Conservation (phyloP, 35 echinoderm and acorn worm species). For the Ophioderma brevispina region DNA sequence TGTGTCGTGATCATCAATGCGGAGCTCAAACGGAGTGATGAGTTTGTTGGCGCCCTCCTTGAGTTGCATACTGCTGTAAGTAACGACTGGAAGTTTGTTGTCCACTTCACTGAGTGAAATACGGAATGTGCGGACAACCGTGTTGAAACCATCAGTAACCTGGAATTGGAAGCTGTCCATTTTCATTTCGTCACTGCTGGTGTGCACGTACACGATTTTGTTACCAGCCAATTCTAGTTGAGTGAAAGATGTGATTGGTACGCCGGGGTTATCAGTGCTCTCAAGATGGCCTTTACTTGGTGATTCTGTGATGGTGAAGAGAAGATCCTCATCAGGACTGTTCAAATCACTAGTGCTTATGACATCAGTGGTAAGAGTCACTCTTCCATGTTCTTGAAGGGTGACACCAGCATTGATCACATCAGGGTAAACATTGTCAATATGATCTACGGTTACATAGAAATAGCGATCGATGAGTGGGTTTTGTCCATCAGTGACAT, state of each 20-base stretch:
- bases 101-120: constrained; percentile 94
- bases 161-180: constrained; percentile 99
- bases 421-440: constrained; percentile 84
- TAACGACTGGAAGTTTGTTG: constrained; percentile 95
- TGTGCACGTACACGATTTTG: constrained; percentile 98
- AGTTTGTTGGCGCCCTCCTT: constrained; percentile 94
- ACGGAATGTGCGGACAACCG: constrained; percentile 93
- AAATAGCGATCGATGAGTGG: constrained; percentile 97
- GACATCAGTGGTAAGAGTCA: constrained; percentile 88
- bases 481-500: constrained; percentile 91
- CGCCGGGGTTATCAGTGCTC: constrained; percentile 91
- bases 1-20: constrained; percentile 87
- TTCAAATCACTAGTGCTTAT: constrained; percentile 94
- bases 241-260: constrained; percentile 87
- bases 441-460: constrained; percentile 85
- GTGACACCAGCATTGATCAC: constrained; percentile 95
- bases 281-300: constrained; percentile 95
- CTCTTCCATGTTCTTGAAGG: constrained; percentile 91
- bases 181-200: constrained; percentile 86
- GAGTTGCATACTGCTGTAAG: constrained; percentile 46
- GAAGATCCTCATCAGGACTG: constrained; percentile 93
- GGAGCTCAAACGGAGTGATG: constrained; percentile 93
- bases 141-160: constrained; percentile 97
- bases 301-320: constrained; percentile 81
- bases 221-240: constrained; percentile 95